Evolutionary conservation across 53 echinoderm and acorn worm species (phyloP).

Genomic region (Holothuria leucospilota): DNA sequence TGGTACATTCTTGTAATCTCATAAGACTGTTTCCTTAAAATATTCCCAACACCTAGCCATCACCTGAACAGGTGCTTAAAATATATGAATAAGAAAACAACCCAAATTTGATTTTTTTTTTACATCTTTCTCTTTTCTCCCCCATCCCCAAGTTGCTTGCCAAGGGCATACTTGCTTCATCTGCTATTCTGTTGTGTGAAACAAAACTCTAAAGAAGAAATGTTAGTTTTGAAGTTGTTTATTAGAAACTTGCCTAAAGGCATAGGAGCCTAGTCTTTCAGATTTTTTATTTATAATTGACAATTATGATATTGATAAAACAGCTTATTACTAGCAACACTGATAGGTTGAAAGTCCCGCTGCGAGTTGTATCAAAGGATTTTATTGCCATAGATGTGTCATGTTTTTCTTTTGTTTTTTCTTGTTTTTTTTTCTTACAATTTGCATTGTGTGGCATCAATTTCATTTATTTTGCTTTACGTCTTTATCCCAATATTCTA

Average conservation of each 20-base stretch:
- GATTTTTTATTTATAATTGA: constrained; percentile 30
- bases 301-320: constrained; percentile 51
- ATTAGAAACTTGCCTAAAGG: constrained; percentile 16
- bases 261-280: constrained; percentile 6
- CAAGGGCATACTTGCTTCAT: constrained; percentile 42
- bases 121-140: background rate
- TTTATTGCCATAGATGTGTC: no score
- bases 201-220: constrained; percentile 42
- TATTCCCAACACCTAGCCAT: constrained; percentile 34
- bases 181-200: constrained; percentile 30
- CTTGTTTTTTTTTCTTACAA: no score
- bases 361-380: no score
- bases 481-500: no score
- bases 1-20: no score
- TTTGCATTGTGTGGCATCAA: no score
- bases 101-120: constrained; percentile 51
- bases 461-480: no score
- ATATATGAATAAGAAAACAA: constrained; percentile 54
- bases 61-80: constrained; percentile 51
- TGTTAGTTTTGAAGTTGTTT: constrained; percentile 46
- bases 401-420: no score
- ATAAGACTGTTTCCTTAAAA: no score
- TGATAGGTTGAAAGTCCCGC: no score
- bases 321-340: constrained; percentile 7
- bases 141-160: constrained; percentile 46